Conservation (phyloP, 2,797 vertebrate species). For the Dicrostonyx torquatus region DNA sequence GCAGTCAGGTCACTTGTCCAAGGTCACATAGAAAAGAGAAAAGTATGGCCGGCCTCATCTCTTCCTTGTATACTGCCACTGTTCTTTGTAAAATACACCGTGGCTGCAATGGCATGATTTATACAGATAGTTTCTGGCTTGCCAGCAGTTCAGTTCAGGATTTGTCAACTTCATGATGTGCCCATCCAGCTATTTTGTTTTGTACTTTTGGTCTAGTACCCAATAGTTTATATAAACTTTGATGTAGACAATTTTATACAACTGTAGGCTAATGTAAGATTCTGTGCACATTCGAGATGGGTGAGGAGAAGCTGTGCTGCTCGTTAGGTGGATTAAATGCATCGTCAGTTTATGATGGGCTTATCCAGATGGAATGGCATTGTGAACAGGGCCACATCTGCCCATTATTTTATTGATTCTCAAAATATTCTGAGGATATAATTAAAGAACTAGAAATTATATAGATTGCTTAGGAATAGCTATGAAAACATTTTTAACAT, state of each 20-base stretch:
- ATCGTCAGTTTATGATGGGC: too few relatives aligned
- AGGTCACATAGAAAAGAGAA: background rate
- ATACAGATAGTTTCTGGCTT: background rate
- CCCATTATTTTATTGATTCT: background rate
- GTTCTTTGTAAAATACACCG: background rate
- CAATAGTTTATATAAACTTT: background rate
- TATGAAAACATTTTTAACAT: background rate
- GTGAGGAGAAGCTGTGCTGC: background rate
- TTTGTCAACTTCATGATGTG: background rate
- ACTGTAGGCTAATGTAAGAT: background rate
- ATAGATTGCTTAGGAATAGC: background rate
- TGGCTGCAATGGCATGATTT: background rate
- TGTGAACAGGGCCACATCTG: background rate
- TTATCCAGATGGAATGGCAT: background rate
- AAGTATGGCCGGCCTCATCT: background rate
- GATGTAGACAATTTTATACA: background rate
- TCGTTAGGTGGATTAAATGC: background rate
- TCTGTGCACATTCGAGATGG: background rate
- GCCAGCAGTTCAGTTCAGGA: background rate
- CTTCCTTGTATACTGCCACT: background rate
- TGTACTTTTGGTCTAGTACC: background rate
- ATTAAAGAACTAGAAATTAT: constrained; percentile 24
- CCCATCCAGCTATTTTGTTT: background rate
- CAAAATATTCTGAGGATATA: constrained; percentile 27
- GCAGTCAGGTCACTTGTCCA: background rate